Percentiles rank a stretch among this genome's conserved stretches.
These are phyloP conservation scores for Panulirus ornatus DNA, from an alignment of 1,140 invertebrate species.

Conservation along the genomic window DNA sequence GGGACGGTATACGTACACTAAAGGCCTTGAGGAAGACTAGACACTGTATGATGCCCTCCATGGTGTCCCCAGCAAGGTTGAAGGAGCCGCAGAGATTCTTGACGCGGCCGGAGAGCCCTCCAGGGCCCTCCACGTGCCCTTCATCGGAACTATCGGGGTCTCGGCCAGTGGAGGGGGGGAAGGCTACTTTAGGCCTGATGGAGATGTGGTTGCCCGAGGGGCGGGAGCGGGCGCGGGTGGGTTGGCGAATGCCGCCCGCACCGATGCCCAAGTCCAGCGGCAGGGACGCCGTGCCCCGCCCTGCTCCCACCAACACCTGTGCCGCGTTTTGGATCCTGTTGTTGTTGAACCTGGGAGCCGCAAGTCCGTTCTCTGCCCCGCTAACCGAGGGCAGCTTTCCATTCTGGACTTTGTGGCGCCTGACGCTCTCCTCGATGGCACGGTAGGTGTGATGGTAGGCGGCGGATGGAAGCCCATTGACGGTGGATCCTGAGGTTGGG, in stretches of 20 bases:
- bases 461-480: neutral
- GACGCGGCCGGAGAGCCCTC: conserved; percentile 78
- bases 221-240: conserved; percentile 37
- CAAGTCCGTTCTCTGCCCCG: neutral
- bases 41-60: conserved; percentile 95
- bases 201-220: conserved; percentile 74
- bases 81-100: conserved; percentile 91
- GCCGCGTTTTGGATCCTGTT: conserved; percentile 48
- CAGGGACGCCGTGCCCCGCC: conserved; percentile 12
- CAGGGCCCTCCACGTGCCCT: conserved; percentile 28
- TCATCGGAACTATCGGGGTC: neutral
- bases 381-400: conserved; percentile 5
- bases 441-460: neutral
- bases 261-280: conserved; percentile 45
- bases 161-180: neutral
- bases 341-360: conserved; percentile 36
- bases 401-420: conserved; percentile 4
- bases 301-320: conserved; percentile 45
- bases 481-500: conserved; percentile 15
- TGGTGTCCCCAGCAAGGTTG: conserved; percentile 91
- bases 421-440: neutral
- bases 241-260: conserved; percentile 9
- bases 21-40: conserved; percentile 94
- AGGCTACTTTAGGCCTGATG: conserved; percentile 58
- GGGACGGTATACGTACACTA: conserved; percentile 90